Percentiles rank a stretch among this genome's conserved stretches.
phyloP scores from a whole-genome alignment of 2,113 vertebrate genomes.

The Cinclus cinclus region DNA sequence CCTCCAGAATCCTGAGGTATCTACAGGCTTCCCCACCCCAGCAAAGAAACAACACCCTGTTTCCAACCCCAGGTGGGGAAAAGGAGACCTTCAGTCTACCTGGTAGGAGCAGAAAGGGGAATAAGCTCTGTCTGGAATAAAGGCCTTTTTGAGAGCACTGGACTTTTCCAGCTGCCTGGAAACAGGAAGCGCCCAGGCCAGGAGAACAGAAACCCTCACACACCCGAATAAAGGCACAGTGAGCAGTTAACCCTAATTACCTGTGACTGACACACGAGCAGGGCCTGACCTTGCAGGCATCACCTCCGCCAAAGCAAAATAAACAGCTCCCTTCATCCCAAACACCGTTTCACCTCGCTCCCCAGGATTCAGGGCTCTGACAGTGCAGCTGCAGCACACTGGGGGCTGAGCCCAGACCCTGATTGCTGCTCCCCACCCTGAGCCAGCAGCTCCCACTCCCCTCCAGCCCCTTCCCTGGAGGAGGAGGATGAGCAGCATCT shows the following conservation, averaged over 20 bases:
- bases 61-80: background rate
- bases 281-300: slow-evolving; percentile 72
- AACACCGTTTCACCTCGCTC: slow-evolving; percentile 18
- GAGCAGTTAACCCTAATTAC: slow-evolving; percentile 76
- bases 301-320: slow-evolving; percentile 69
- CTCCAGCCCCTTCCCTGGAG: background rate
- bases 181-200: slow-evolving; percentile 75
- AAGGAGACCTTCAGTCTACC: slow-evolving; percentile 38
- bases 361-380: background rate
- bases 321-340: slow-evolving; percentile 70
- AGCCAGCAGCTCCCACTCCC: background rate
- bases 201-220: slow-evolving; percentile 81
- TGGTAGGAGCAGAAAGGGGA: background rate
- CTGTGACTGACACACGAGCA: slow-evolving; percentile 75
- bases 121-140: slow-evolving; percentile 65
- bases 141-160: slow-evolving; percentile 76
- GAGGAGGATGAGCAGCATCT: background rate
- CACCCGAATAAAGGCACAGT: slow-evolving; percentile 68
- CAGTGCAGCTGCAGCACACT: background rate
- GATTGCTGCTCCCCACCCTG: rapidly evolving
- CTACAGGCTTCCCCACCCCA: rapidly evolving
- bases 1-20: background rate
- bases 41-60: slow-evolving; percentile 11
- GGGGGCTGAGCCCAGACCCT: background rate
- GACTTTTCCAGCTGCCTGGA: slow-evolving; percentile 80